phyloP scores from a whole-genome alignment of 2,113 vertebrate genomes.

The Thamnophis sirtalis region DNA sequence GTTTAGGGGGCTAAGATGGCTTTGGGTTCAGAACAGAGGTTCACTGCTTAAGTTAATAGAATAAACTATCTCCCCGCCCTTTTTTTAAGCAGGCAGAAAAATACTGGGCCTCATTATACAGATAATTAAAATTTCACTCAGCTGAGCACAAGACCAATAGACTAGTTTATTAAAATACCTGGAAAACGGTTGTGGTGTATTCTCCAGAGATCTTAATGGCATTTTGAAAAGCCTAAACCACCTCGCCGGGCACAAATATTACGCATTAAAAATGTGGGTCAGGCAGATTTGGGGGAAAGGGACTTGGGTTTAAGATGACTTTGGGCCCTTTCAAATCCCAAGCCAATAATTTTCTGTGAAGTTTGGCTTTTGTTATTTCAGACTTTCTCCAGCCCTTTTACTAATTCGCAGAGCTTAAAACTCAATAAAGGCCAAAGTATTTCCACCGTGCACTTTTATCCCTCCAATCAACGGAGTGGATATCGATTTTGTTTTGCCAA shows the following conservation, averaged over 20 bases:
- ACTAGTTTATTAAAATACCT: conserved; percentile 18
- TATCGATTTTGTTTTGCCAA: background rate
- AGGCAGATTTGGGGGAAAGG: background rate
- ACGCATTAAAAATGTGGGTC: background rate
- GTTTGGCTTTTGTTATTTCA: background rate
- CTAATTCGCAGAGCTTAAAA: background rate
- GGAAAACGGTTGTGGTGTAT: background rate
- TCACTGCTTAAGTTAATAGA: background rate
- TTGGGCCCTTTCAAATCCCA: background rate
- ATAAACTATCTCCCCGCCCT: background rate
- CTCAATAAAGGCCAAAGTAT: background rate
- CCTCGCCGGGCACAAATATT: background rate
- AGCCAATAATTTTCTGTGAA: background rate
- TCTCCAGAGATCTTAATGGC: background rate
- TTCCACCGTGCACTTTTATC: background rate
- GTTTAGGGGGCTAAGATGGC: background rate
- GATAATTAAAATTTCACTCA: conserved; percentile 23
- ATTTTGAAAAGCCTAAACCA: background rate
- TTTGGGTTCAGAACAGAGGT: background rate
- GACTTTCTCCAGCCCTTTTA: background rate
- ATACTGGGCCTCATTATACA: background rate
- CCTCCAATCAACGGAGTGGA: background rate
- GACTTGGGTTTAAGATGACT: no score
- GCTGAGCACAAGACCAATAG: background rate
- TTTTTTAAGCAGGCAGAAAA: background rate